phyloP scores from a whole-genome alignment of 2,113 vertebrate species.

The Grallaria varia region DNA sequence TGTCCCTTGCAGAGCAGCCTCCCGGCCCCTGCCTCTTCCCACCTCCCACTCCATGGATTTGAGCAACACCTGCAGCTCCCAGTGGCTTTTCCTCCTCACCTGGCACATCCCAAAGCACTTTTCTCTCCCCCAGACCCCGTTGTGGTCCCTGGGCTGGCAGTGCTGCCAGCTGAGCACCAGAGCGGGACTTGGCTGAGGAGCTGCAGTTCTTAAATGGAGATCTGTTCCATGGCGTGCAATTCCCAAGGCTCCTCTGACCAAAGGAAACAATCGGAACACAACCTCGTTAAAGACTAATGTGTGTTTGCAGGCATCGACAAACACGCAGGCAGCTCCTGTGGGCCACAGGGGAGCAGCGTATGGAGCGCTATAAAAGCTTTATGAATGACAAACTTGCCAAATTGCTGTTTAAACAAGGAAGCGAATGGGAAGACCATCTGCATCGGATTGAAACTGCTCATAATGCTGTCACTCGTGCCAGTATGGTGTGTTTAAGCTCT shows the following conservation, averaged over 20 bases:
- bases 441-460: slow-evolving; percentile 40
- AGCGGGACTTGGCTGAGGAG: neutral
- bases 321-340: neutral
- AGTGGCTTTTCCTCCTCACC: neutral
- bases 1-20: neutral
- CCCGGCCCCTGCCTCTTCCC: neutral
- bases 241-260: slow-evolving; percentile 11
- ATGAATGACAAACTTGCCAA: slow-evolving; percentile 56
- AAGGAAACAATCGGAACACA: neutral
- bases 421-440: slow-evolving; percentile 66
- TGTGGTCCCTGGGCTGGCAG: neutral
- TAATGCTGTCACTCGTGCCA: slow-evolving; percentile 41
- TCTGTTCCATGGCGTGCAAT: neutral
- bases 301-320: neutral
- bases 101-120: neutral
- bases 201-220: neutral
- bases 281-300: neutral
- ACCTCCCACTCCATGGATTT: neutral
- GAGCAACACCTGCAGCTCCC: neutral
- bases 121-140: neutral
- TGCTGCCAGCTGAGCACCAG: neutral
- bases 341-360: neutral
- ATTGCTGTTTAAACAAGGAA: slow-evolving; percentile 59
- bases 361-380: slow-evolving; percentile 36
- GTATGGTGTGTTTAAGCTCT: neutral